Evolutionary conservation across 2,113 vertebrate genomes (phyloP).

Genomic region (Ctenodactylus gundi): DNA sequence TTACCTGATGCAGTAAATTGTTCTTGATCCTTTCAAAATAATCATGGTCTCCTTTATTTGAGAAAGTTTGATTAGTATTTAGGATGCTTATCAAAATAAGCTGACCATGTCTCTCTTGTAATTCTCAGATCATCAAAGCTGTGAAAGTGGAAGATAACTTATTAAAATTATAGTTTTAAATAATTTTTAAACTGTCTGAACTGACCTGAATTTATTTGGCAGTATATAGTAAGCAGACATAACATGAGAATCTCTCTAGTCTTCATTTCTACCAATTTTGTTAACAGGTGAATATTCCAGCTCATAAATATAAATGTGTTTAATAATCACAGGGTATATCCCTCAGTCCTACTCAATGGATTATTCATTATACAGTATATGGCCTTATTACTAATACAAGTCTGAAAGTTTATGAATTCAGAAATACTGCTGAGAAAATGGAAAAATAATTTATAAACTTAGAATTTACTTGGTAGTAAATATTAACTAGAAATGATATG

Average conservation of each 20-base stretch:
- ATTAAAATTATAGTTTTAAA: no score
- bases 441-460: no score
- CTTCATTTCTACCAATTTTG: background rate
- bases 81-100: background rate
- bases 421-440: background rate
- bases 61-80: background rate
- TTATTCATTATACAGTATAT: background rate
- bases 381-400: background rate
- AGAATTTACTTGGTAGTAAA: no score
- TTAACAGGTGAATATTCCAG: constrained; percentile 3
- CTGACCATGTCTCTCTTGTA: background rate
- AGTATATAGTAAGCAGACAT: background rate
- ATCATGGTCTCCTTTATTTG: background rate
- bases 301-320: constrained; percentile 21
- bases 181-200: background rate
- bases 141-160: background rate
- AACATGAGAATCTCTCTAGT: background rate
- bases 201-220: background rate
- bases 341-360: background rate
- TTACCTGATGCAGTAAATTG: background rate
- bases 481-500: no score
- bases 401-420: constrained; percentile 9
- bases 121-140: constrained; percentile 4
- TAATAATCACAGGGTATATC: background rate
- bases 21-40: background rate